Evolutionary conservation across 2,888 invertebrate genomes (phyloP).

Genomic region (Xestia ashworthii): DNA sequence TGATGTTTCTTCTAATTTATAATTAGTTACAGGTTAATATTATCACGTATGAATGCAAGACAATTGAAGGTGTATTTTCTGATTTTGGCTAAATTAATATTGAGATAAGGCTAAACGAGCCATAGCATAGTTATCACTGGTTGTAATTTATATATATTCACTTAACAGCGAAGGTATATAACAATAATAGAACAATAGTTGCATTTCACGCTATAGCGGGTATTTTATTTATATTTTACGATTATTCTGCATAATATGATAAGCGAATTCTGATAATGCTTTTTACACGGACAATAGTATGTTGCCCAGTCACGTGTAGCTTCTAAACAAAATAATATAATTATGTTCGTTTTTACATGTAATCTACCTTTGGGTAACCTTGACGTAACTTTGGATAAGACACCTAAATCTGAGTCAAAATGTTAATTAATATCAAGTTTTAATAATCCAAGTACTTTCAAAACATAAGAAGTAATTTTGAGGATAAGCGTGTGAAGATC

Average conservation of each 20-base stretch:
- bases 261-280: too few species aligned
- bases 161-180: background rate
- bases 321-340: too few species aligned
- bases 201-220: background rate
- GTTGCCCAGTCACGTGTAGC: too few species aligned
- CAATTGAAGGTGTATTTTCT: too few species aligned
- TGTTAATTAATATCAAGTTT: background rate
- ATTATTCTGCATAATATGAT: background rate
- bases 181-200: background rate
- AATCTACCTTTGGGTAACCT: background rate
- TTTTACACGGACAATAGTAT: too few species aligned
- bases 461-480: background rate
- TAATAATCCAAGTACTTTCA: background rate
- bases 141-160: background rate
- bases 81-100: too few species aligned
- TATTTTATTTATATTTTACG: background rate
- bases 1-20: too few species aligned
- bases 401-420: background rate
- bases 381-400: background rate
- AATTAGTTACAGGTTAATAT: too few species aligned
- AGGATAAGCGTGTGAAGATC: background rate
- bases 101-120: too few species aligned
- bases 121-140: background rate
- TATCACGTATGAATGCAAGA: too few species aligned
- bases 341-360: too few species aligned